Evolutionary conservation across 2,888 invertebrate species (phyloP), one percentile per base, ranked within the genome.

Genomic region (Hyposoter didymator): DNA sequence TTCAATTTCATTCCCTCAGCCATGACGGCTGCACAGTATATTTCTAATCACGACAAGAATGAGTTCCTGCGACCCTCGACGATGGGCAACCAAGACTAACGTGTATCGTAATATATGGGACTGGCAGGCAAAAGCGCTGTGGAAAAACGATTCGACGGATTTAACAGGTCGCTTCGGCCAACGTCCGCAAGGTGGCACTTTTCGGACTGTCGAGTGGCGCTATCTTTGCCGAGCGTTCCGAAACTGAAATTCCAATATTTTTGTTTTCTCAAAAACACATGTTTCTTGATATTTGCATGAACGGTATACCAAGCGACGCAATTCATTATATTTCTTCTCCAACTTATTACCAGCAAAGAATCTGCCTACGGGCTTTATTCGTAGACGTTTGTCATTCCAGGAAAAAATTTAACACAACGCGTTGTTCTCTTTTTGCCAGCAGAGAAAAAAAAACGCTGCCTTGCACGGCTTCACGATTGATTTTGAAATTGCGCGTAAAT

Each of bases 1-100:
- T 94, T 97, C 97, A 97, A 97, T 35, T 78, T 84, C 62, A 52
- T 5, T 49, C 2, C 28, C n/a, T 67, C 19, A 19, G 52, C 22
- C 52, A 67, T 78, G 70, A 74, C 80, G 72, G 73, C 62, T 64
- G 52, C 67, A 82, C 47, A 52, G 62, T 64, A 43, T 45, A 62
- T 79, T 22, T 62, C 22, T 22, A 14, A 59, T 32, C 43, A 22
- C 17, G 69, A 59, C 28, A 39, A 49, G 59, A 69, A 69, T 70
- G 55, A 55, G 45, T 14, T 69, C n/a, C 45, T 43, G 47, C 14
- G 45, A 14, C 69, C 22, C 19, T 43, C 28, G 73, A 73, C 47
- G 73, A 80, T 66, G 80, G 55, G 35, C 72, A 66, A 75, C 75
- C 49, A 32, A 35, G 19, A 39, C 59, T 45, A 55, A 55, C 7